Conservation (phyloP, 2,113 vertebrate species). For the Dermatemys mawii region DNA sequence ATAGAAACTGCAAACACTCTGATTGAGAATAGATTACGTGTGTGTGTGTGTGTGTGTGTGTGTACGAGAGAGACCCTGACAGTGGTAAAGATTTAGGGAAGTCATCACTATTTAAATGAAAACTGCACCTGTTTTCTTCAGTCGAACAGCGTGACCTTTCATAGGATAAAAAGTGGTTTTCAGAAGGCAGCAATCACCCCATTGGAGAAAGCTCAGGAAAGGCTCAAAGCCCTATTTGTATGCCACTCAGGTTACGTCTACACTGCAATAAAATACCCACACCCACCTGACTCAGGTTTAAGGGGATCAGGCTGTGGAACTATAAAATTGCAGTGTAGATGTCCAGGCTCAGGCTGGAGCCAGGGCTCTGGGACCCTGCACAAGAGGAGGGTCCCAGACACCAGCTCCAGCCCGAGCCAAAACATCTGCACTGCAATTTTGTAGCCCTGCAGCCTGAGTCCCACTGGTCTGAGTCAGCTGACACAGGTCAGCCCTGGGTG, state of each 20-base stretch:
- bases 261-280: neutral
- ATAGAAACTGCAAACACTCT: slow-evolving; percentile 1
- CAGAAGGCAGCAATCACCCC: neutral
- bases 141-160: accelerated
- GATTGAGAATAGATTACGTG: neutral
- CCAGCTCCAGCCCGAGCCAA: neutral
- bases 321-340: neutral
- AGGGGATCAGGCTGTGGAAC: neutral
- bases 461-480: neutral
- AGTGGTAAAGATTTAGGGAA: neutral
- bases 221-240: neutral
- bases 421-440: too few relatives aligned
- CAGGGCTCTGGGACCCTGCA: neutral
- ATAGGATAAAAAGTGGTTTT: neutral
- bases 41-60: neutral
- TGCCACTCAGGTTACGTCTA: neutral
- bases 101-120: neutral
- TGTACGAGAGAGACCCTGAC: neutral
- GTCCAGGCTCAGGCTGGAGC: neutral
- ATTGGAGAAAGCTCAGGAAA: neutral
- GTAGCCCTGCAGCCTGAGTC: neutral
- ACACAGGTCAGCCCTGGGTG: neutral
- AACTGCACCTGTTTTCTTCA: neutral
- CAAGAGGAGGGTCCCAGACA: too few relatives aligned
- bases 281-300: neutral